Percentiles rank a stretch among this genome's conserved stretches.
phyloP scores from a whole-genome alignment of 2,888 invertebrate species.

The Lampropteryx suffumata region DNA sequence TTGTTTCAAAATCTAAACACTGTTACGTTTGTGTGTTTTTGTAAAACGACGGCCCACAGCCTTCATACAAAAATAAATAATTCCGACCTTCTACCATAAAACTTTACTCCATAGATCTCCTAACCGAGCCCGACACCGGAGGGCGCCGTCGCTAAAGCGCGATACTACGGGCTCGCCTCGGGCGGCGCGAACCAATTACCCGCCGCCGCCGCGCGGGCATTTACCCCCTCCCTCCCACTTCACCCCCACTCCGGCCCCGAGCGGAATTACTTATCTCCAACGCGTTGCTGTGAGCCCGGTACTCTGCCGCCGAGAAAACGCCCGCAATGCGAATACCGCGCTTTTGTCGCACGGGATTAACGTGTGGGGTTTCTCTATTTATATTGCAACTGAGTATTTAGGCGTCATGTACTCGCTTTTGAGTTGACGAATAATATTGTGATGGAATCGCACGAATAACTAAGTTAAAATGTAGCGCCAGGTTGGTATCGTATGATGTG shows the following conservation, averaged over 20 bases:
- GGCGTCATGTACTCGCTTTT: slow-evolving; percentile 8
- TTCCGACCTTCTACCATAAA: slow-evolving; percentile 27
- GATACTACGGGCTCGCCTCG: slow-evolving; percentile 82
- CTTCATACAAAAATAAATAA: slow-evolving; percentile 27
- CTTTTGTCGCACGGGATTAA: slow-evolving; percentile 51
- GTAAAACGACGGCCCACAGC: too few species aligned
- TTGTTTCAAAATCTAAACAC: too few species aligned
- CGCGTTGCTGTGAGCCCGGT: slow-evolving; percentile 64
- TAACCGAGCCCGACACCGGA: slow-evolving; percentile 75
- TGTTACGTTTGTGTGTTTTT: too few species aligned
- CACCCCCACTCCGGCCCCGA: slow-evolving; percentile 44
- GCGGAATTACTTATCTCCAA: slow-evolving; percentile 71
- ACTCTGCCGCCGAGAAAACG: slow-evolving; percentile 75
- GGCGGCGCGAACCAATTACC: slow-evolving; percentile 83
- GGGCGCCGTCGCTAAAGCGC: slow-evolving; percentile 83
- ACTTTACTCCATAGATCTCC: slow-evolving; percentile 50
- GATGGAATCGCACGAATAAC: slow-evolving; percentile 5
- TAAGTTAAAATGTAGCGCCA: not conserved
- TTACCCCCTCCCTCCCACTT: slow-evolving; percentile 62
- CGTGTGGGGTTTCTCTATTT: slow-evolving; percentile 11
- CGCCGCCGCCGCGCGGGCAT: slow-evolving; percentile 76
- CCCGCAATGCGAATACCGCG: slow-evolving; percentile 71
- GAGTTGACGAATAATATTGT: slow-evolving; percentile 15
- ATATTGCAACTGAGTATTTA: slow-evolving; percentile 20
- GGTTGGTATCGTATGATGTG: too few species aligned